These are phyloP conservation scores for Stichopus chloronotus DNA, from an alignment of 35 echinoderm and acorn worm genomes.

Conservation along the genomic window DNA sequence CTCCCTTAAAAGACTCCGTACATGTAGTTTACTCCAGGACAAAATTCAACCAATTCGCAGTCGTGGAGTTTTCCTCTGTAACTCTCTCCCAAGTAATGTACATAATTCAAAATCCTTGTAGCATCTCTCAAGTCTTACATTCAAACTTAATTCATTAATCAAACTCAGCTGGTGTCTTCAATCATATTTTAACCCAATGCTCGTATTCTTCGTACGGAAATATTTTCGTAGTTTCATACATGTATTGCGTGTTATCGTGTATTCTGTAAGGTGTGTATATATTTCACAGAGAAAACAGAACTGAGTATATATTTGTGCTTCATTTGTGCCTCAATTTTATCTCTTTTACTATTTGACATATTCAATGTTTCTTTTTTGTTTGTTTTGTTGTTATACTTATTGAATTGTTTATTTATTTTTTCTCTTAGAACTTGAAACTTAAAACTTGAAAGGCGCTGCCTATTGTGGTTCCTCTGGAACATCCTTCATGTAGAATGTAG, in stretches of 20 bases:
- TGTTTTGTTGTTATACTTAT: no score
- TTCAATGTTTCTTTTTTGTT: background rate
- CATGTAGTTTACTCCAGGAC: background rate
- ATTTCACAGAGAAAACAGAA: constrained; percentile 3
- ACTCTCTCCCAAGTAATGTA: background rate
- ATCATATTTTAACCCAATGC: background rate
- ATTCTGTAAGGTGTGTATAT: background rate
- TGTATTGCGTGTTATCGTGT: background rate
- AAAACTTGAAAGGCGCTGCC: no score
- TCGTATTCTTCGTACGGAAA: background rate
- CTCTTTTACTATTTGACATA: background rate
- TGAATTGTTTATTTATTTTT: no score
- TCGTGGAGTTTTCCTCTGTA: background rate
- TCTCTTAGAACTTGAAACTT: no score
- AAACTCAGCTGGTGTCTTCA: background rate
- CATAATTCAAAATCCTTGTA: background rate
- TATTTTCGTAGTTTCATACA: background rate
- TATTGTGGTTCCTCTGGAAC: no score
- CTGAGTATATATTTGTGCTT: background rate
- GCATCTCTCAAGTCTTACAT: background rate
- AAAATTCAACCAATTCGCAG: background rate
- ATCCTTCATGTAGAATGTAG: no score
- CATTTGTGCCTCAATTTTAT: background rate
- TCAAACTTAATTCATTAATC: constrained; percentile 1
- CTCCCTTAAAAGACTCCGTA: background rate